phyloP scores from a whole-genome alignment of 2,888 invertebrate species.

The Tachina lurida region DNA sequence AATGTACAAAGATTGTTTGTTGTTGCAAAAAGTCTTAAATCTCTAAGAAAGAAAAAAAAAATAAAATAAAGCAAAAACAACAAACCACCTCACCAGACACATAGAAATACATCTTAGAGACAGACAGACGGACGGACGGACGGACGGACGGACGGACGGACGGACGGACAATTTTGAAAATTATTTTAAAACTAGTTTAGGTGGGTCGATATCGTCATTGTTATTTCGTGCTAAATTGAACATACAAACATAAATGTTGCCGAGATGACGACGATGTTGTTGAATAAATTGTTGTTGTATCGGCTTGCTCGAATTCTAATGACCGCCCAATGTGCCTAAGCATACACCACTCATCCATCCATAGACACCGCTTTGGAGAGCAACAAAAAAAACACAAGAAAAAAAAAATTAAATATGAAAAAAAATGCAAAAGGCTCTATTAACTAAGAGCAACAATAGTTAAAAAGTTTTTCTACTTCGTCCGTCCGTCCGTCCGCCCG shows the following conservation, averaged over 20 bases:
- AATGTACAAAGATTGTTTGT: slow-evolving; percentile 23
- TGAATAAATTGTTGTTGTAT: slow-evolving; percentile 60
- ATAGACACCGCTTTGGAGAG: slow-evolving; percentile 74
- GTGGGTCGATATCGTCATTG: slow-evolving; percentile 74
- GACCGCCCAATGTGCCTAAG: slow-evolving; percentile 81
- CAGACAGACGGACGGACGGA: slow-evolving; percentile 5
- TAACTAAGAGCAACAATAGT: slow-evolving; percentile 58
- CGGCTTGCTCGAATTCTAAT: slow-evolving; percentile 79
- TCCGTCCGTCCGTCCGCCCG: slow-evolving; percentile 9
- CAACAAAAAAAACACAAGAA: slow-evolving; percentile 15
- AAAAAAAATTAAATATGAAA: background rate
- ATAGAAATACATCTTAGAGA: slow-evolving; percentile 50
- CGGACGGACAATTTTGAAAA: slow-evolving; percentile 41
- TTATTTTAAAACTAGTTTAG: slow-evolving; percentile 79
- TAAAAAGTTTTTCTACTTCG: slow-evolving; percentile 30
- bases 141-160: slow-evolving; percentile 13
- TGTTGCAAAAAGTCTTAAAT: slow-evolving; percentile 53
- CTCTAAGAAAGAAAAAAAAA: slow-evolving; percentile 26
- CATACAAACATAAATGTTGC: slow-evolving; percentile 69
- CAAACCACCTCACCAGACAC: slow-evolving; percentile 30
- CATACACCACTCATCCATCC: slow-evolving; percentile 73
- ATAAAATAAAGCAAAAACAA: slow-evolving; percentile 26
- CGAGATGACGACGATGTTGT: slow-evolving; percentile 75
- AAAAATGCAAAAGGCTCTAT: slow-evolving; percentile 61
- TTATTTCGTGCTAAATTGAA: slow-evolving; percentile 75